Evolutionary conservation across 2,888 invertebrate species (phyloP), one percentile per base, ranked within the genome.

Genomic region (Apocheima hispidaria): DNA sequence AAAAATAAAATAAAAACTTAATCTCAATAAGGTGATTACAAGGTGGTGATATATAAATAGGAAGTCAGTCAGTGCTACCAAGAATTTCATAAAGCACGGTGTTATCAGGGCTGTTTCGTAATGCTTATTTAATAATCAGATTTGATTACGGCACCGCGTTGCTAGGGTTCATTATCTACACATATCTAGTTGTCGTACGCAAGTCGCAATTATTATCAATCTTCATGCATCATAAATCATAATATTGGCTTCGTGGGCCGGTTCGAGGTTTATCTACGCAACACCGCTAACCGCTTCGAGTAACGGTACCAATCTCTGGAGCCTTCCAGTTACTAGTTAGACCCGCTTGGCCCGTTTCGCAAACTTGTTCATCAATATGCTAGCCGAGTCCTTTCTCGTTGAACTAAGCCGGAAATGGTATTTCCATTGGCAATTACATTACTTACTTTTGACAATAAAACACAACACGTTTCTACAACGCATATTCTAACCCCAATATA

Each of bases 231-330:
- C 53, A 75, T 71, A 68, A 70, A 76, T 63, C 53, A 75, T 71
- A 68, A 70, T 76, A 76, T 78, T 72, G 72, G 72, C 72, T 82
- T 78, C 71, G 77, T 72, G 70, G 78, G 88, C 87, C 88, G 86
- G 89, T 87, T 78, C 68, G 73, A 77, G 78, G 75, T 84, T 85
- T 87, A 87, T 85, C 84, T 81, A 82, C 82, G 84, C 84, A 80
- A 79, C 82, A 77, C 76, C 77, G 79, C 83, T 78, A 83, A 78
- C 84, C 81, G 82, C 82, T 80, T 77, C 77, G 70, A 78, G 66
- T 90, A 90, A 90, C 90, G 90, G 90, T 89, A 87, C 75, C 80
- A 66, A 74, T 77, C 79, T 79, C 77, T 74, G 78, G 74, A 84
- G 77, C 80, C 83, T 81, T 81, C 81, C 72, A 74, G 71, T 74